Base-by-base conservation (phyloP, 2,797 vertebrate genomes). In the Phoebastria nigripes region DNA sequence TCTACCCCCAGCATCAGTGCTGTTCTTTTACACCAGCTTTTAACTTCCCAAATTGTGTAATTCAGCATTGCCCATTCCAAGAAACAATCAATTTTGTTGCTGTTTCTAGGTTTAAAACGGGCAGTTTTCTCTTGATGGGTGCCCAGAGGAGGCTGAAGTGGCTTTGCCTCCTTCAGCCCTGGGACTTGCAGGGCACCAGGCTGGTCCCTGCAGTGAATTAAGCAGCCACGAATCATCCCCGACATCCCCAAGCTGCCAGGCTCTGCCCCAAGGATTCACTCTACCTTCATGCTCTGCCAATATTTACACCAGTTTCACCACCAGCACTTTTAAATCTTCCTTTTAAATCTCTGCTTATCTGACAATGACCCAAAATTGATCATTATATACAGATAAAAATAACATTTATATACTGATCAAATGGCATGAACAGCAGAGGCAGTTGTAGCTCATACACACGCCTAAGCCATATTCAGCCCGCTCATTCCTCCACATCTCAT, bases 361-460 rank as follows among this genome's bases (percentile, higher is more conserved):
- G 47, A 58, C 59, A 93, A 13, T 6, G 28, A 86, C 28, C 15
- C 56, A 24, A 79, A 81, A 56, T 2, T 15, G 6, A 81, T n/a
- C 9, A 15, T 25, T 51, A 31, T 3, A 12, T 3, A 28, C 0
- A 59, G 7, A 54, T 10, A 72, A 72, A 46, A 54, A 20, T 6
- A 29, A 24, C 3, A 25, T 46, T 62, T 24, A 14, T 18, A 10
- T 56, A 42, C 4, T 41, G 46, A 58, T 65, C 37, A 74, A 90
- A 37, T 5, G 18, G 35, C 54, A 78, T 4, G 4, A 80, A 58
- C 49, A 84, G 71, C 54, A 49, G 55, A 87, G 33, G 28, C 42
- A 65, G 17, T 3, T 83, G n/a, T 5, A 65, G 52, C 41, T 82
- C 13, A 1, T 10, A 31, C 17, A 15, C 0, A 0, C 25, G 15